Conservation (phyloP, 2,888 invertebrate genomes). For the Mimumesa dahlbomi region DNA sequence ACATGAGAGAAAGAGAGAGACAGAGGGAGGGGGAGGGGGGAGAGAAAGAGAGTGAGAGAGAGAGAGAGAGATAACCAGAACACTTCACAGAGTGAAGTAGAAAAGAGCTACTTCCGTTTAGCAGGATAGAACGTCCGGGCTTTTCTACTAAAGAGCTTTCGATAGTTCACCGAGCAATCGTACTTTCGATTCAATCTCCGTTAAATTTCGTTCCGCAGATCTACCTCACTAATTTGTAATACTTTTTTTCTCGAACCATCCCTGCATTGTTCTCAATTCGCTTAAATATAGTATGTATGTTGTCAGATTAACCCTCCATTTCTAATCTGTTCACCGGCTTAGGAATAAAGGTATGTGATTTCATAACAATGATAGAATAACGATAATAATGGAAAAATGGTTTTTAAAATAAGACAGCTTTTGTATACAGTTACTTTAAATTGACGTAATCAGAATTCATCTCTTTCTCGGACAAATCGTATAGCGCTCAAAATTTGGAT, state of each 20-base stretch:
- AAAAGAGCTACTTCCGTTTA: conserved; percentile 56
- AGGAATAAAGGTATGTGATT: too few species aligned
- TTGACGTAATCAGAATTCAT: too few species aligned
- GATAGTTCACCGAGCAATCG: conserved; percentile 39
- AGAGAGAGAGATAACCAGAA: conserved; percentile 43
- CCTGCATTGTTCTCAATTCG: not conserved
- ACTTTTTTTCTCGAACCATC: not conserved
- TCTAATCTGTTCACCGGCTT: too few species aligned
- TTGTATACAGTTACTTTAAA: too few species aligned
- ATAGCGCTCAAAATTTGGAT: too few species aligned
- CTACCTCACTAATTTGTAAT: conserved; percentile 26
- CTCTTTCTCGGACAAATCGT: too few species aligned
- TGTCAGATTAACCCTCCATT: too few species aligned
- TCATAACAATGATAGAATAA: too few species aligned
- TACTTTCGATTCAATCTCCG: conserved; percentile 52
- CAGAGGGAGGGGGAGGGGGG: not conserved
- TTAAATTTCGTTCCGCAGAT: conserved; percentile 38
- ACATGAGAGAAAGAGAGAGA: conserved; percentile 22
- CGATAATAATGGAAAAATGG: too few species aligned
- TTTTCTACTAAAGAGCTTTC: conserved; percentile 43
- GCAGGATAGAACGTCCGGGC: conserved; percentile 49
- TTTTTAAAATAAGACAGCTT: too few species aligned
- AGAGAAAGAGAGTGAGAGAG: conserved; percentile 23
- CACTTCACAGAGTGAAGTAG: conserved; percentile 45
- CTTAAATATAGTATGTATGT: not conserved